These are phyloP conservation scores for Drosophila burlai DNA, from an alignment of 1,140 invertebrate species.

Conservation along the genomic window DNA sequence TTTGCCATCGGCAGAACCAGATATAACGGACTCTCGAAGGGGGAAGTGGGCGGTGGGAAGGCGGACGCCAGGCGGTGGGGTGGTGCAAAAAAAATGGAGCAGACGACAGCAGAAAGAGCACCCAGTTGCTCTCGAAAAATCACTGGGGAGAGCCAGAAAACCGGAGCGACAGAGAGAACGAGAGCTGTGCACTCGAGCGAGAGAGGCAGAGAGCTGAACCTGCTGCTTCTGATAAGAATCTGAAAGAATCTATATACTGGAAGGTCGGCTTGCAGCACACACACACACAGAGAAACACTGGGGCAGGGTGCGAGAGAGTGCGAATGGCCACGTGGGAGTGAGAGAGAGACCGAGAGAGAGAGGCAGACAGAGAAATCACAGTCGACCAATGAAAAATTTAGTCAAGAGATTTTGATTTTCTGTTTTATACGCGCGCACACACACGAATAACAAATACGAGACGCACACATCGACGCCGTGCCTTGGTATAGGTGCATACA, in stretches of 20 bases:
- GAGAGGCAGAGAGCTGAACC: constrained; percentile 41
- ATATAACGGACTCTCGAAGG: constrained; percentile 12
- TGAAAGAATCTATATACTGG: constrained; percentile 65
- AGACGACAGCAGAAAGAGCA: constrained; percentile 67
- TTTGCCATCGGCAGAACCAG: constrained; percentile 59
- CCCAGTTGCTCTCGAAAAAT: constrained; percentile 56
- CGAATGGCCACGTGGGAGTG: constrained; percentile 17
- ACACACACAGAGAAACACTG: constrained; percentile 6
- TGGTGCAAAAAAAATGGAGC: constrained; percentile 62
- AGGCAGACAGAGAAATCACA: constrained; percentile 81
- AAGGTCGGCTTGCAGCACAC: constrained; percentile 58
- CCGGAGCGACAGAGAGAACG: constrained; percentile 16
- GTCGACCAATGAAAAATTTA: constrained; percentile 86
- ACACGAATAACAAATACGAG: constrained; percentile 60
- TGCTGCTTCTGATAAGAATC: constrained; percentile 63
- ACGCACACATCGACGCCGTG: constrained; percentile 50
- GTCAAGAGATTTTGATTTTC: constrained; percentile 85
- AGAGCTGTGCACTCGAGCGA: constrained; percentile 33
- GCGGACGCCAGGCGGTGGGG: background rate
- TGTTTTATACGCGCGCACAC: constrained; percentile 81
- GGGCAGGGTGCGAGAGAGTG: constrained; percentile 23
- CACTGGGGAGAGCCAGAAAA: constrained; percentile 24
- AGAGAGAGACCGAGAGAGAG: constrained; percentile 35
- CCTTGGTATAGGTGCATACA: constrained; percentile 48
- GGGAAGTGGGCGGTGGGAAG: background rate